These are phyloP conservation scores for Caenorhabditis briggsae DNA, from an alignment of 1,140 invertebrate species.

Conservation along the genomic window DNA sequence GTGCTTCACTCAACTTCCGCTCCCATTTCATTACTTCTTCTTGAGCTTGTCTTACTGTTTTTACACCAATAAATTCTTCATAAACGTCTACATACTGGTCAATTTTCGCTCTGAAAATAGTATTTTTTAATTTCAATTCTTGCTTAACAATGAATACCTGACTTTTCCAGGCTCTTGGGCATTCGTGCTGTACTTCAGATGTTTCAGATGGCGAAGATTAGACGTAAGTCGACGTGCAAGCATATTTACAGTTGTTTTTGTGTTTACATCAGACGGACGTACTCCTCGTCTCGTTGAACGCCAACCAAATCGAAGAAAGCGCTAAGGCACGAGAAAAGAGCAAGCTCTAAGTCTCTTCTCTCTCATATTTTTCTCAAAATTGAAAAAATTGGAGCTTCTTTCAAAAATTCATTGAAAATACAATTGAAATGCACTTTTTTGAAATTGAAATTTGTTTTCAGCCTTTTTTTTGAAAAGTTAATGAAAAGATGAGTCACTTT, in stretches of 20 bases:
- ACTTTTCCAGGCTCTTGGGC: slow-evolving; percentile 29
- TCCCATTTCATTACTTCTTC: slow-evolving; percentile 66
- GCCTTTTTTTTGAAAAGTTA: too few relatives aligned
- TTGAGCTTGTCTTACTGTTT: slow-evolving; percentile 66
- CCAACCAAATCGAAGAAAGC: neutral
- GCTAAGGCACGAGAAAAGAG: neutral
- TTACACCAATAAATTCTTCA: slow-evolving; percentile 69
- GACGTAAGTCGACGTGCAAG: neutral
- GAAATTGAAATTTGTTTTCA: too few relatives aligned
- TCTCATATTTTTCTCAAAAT: neutral
- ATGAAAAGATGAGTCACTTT: too few relatives aligned
- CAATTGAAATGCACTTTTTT: too few relatives aligned
- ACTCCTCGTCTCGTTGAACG: neutral
- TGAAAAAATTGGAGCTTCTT: too few relatives aligned
- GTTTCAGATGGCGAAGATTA: slow-evolving; percentile 5
- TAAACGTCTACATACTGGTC: slow-evolving; percentile 60
- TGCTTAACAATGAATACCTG: slow-evolving; percentile 36
- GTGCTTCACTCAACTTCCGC: slow-evolving; percentile 59
- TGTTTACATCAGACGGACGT: slow-evolving; percentile 16
- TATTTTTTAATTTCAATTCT: neutral
- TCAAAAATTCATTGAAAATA: too few relatives aligned
- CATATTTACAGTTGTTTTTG: slow-evolving; percentile 3
- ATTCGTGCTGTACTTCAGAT: slow-evolving; percentile 24
- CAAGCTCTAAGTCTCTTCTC: neutral
- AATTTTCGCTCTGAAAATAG: neutral